Base-by-base conservation (phyloP, 35 echinoderm and acorn worm species). In the Diadema setosum region DNA sequence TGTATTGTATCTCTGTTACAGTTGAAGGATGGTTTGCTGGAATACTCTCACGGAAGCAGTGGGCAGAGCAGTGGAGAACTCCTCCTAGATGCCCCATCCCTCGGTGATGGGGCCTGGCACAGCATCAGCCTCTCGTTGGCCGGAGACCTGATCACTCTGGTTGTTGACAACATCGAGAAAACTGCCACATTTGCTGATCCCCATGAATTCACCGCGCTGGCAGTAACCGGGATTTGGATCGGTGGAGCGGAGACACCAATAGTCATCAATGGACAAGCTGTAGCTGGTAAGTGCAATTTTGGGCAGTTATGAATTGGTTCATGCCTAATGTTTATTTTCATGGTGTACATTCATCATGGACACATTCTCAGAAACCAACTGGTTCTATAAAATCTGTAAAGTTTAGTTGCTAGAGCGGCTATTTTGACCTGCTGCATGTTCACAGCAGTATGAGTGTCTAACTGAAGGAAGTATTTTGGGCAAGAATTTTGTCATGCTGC, bases 181-280 rank as follows among this genome's bases (percentile, higher is more conserved):
- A 82, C 81, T 2, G 65, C 87, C 58, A 86, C 39, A 14, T 99
- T 99, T 55, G 56, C 86, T 36, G 41, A 40, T 15, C 92, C 96
- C 6, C 95, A 93, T 75, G 89, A 95, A 81, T 99, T 99, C 57
- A 88, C 89, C 4, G 89, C 82, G 5, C 52, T 99, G 45, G 86
- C 70, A 4, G 76, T 99, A 1, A 61, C 56, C 21, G 81, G 58
- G 5, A 45, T 99, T 85, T 63, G 34, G 2, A 59, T 99, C 20
- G 92, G 92, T 42, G 96, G 96, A 5, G 81, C 93, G 1, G 69
- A 90, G n/a, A 56, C 67, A 18, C 59, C 78, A 39, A 1, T 99
- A 6, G 59, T 76, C 6, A 83, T 92, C 12, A 75, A 99, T 65
- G 96, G 90, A 35, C 39, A 46, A 69, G 41, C 49, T 82, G 31